Conservation (phyloP, 2,113 vertebrate species). For the Seriola rivoliana region DNA sequence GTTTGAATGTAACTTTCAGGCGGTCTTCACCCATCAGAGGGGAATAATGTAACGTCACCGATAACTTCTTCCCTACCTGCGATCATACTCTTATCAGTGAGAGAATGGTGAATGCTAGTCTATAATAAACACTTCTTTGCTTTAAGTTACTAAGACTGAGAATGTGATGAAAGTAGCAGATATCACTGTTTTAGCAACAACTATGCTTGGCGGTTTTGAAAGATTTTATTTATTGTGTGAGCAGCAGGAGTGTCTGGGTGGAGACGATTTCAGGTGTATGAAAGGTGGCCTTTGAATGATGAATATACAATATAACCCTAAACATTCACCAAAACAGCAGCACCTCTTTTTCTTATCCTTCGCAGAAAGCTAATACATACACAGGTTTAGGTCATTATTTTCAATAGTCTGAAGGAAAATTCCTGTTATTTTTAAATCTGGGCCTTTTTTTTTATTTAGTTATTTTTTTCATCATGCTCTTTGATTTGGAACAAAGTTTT, state of each 20-base stretch:
- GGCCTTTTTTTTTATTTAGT: conserved; percentile 14
- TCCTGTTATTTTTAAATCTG: conserved; percentile 11
- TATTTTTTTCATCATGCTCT: neutral
- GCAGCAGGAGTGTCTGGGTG: conserved; percentile 32
- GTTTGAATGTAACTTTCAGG: conserved; percentile 74
- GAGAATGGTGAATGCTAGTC: conserved; percentile 23
- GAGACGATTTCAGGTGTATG: conserved; percentile 40
- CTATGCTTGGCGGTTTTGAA: conserved; percentile 38
- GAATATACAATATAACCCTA: conserved; percentile 33
- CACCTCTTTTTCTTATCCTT: conserved; percentile 16
- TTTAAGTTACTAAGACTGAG: conserved; percentile 67
- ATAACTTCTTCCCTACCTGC: conserved; percentile 51
- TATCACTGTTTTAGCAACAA: conserved; percentile 74
- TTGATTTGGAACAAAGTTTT: neutral
- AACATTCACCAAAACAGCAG: conserved; percentile 36
- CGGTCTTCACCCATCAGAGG: conserved; percentile 40
- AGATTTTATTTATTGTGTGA: conserved; percentile 77
- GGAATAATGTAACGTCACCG: conserved; percentile 45
- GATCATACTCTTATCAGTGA: conserved; percentile 21
- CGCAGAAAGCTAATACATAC: neutral
- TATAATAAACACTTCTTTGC: conserved; percentile 49
- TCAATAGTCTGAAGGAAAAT: conserved; percentile 25
- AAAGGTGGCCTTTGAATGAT: conserved; percentile 62
- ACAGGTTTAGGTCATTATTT: conserved; percentile 11
- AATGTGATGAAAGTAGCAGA: conserved; percentile 81